A percentile compares a stretch with the other conserved stretches of the same genome.
Conservation (phyloP, 2,113 vertebrate species). For the Tauraco erythrolophus region DNA sequence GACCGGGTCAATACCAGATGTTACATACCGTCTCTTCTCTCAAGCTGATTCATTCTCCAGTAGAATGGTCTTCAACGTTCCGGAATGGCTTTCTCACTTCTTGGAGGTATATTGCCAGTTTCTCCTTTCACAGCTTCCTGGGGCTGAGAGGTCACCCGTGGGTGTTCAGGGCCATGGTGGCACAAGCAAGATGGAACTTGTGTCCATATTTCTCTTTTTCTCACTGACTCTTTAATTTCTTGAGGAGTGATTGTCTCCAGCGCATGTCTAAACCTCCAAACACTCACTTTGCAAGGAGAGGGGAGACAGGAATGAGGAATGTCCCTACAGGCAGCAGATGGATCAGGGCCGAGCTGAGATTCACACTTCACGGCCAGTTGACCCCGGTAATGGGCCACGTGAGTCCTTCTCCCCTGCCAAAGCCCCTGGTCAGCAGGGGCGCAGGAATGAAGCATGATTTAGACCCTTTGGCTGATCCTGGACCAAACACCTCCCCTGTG, state of each 20-base stretch:
- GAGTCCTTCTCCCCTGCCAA: neutral
- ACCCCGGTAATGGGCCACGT: neutral
- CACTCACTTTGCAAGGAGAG: neutral
- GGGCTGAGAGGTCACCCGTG: neutral
- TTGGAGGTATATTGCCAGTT: neutral
- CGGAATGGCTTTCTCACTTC: neutral
- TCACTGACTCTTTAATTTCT: neutral
- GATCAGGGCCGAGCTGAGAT: neutral
- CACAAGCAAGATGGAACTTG: rapidly evolving
- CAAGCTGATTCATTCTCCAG: no score
- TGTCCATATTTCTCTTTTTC: neutral
- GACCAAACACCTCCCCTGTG: neutral
- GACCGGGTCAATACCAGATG: neutral
- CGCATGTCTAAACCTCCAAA: neutral
- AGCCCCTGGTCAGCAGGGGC: neutral
- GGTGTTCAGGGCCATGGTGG: neutral
- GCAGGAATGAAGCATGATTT: neutral
- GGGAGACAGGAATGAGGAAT: neutral
- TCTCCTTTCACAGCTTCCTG: neutral
- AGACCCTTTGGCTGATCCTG: neutral
- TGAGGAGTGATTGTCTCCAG: neutral
- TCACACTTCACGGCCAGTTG: neutral
- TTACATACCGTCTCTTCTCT: neutral
- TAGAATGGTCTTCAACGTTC: neutral
- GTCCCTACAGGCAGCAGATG: neutral